phyloP scores from a whole-genome alignment of 2,113 vertebrate species.

The Corvus cornix region DNA sequence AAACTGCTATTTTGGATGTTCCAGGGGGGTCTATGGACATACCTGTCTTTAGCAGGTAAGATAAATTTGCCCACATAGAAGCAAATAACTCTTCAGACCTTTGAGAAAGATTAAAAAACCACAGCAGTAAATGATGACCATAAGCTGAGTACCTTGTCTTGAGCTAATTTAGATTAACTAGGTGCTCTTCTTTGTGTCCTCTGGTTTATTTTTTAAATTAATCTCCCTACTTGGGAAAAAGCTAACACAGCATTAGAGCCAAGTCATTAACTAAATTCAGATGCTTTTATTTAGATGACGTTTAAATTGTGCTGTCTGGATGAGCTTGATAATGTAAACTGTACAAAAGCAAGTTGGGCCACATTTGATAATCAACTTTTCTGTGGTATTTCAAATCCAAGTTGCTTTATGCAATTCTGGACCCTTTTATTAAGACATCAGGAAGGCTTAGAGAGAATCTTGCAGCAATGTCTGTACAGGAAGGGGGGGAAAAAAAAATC shows the following conservation, averaged over 20 bases:
- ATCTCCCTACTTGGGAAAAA: not conserved
- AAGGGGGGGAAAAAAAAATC: not conserved
- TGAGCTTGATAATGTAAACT: constrained; percentile 10
- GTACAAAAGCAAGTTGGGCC: not conserved
- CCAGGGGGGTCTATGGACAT: not conserved
- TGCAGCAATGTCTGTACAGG: not conserved
- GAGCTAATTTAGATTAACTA: not conserved
- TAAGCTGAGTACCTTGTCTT: not conserved
- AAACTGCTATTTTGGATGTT: not conserved
- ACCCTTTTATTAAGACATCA: not conserved
- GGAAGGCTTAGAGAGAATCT: not conserved
- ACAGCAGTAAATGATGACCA: not conserved
- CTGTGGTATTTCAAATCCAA: not conserved
- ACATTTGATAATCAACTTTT: not conserved
- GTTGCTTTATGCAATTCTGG: not conserved
- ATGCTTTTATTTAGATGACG: constrained; percentile 23
- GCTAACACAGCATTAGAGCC: not conserved
- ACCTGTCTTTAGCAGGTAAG: not conserved
- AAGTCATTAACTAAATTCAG: constrained; percentile 15
- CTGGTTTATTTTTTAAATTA: not conserved
- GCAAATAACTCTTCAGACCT: not conserved
- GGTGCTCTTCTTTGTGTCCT: not conserved
- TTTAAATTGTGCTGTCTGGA: not conserved
- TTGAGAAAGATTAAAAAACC: not conserved
- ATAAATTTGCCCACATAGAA: not conserved